These are phyloP conservation scores for Helogale parvula DNA, from an alignment of 2,113 vertebrate species.

Conservation along the genomic window DNA sequence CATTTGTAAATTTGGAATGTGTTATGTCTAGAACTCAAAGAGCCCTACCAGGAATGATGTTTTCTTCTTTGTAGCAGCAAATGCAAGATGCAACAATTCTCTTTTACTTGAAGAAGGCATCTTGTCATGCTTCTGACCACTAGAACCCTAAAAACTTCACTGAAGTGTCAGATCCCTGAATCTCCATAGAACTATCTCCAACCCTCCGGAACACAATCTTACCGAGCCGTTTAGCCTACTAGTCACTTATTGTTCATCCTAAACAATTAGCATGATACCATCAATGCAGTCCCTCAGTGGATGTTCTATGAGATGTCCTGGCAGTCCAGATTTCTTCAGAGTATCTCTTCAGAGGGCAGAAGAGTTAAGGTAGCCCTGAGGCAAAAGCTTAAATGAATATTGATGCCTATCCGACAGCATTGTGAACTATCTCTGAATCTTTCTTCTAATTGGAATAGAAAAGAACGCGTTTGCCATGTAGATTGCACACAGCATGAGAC, in stretches of 20 bases:
- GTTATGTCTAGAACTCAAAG: background rate
- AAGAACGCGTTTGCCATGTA: background rate
- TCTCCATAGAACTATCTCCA: constrained; percentile 18
- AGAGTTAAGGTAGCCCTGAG: background rate
- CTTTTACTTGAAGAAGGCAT: constrained; percentile 18
- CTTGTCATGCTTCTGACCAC: background rate
- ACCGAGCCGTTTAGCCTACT: background rate
- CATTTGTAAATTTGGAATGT: background rate
- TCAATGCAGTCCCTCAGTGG: background rate
- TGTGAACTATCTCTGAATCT: constrained; percentile 7
- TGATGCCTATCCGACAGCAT: background rate
- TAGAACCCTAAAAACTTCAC: background rate
- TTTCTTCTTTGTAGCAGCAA: background rate
- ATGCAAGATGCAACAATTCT: background rate
- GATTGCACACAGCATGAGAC: background rate
- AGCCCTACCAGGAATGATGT: background rate
- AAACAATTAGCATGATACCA: background rate
- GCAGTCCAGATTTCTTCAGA: background rate
- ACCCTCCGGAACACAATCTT: background rate
- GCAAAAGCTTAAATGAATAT: constrained; percentile 21
- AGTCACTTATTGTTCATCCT: background rate
- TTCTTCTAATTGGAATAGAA: constrained; percentile 29
- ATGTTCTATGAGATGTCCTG: background rate
- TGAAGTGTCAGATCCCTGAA: background rate
- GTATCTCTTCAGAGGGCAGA: background rate